Percentiles rank a stretch among this genome's conserved stretches.
phyloP scores from a whole-genome alignment of 2,113 vertebrate species.

The Cebus imitator region DNA sequence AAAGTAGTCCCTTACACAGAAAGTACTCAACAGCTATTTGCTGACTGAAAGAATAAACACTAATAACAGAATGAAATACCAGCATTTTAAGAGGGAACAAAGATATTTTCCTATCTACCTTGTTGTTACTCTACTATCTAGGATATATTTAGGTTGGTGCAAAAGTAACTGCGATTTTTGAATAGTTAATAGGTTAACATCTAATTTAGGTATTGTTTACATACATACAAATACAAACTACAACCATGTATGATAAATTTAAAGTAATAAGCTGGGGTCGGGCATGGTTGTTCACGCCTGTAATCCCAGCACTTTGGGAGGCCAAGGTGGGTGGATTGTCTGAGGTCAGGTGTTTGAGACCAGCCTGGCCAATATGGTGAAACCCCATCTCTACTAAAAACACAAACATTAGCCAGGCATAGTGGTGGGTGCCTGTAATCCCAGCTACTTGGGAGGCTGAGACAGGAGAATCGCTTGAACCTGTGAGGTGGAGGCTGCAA shows the following conservation, averaged over 20 bases:
- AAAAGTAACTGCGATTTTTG: too few species aligned
- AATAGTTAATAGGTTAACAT: slow-evolving; percentile 20
- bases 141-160: background rate
- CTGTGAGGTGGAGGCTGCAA: too few species aligned
- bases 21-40: background rate
- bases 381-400: too few species aligned
- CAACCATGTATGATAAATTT: background rate
- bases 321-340: too few species aligned
- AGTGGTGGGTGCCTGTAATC: too few species aligned
- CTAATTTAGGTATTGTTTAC: background rate
- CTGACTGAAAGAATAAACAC: background rate
- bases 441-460: too few species aligned
- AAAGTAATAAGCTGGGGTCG: background rate
- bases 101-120: background rate
- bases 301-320: too few species aligned
- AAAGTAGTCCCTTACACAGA: background rate
- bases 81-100: background rate
- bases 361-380: too few species aligned
- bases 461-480: too few species aligned
- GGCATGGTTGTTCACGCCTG: too few species aligned
- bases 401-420: too few species aligned
- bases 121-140: background rate
- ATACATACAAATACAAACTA: background rate
- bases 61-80: background rate
- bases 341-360: too few species aligned